Percentiles rank a stretch among this genome's conserved stretches.
Conservation (phyloP, 2,888 invertebrate species). For the Tinea pellionella region DNA sequence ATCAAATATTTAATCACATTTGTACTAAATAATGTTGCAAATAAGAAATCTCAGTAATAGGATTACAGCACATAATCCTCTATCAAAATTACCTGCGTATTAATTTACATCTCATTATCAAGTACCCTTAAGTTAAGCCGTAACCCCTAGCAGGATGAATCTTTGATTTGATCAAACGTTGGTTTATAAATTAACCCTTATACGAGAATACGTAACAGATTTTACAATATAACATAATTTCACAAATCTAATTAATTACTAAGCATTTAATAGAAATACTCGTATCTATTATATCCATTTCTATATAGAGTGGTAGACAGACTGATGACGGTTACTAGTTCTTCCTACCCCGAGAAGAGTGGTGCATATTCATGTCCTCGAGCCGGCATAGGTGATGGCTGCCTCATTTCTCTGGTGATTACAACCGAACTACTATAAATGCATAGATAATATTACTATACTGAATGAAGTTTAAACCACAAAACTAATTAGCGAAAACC, state of each 20-base stretch:
- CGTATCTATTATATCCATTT: no score
- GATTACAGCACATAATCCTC: constrained; percentile 34
- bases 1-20: not conserved
- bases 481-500: not conserved
- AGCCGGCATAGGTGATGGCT: no score
- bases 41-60: constrained; percentile 33
- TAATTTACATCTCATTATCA: constrained; percentile 44
- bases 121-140: not conserved
- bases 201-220: not conserved
- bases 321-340: no score
- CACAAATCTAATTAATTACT: constrained; percentile 1
- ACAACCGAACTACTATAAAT: no score
- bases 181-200: constrained; percentile 2
- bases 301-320: no score
- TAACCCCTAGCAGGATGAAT: not conserved
- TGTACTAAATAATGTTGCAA: not conserved
- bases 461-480: not conserved
- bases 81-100: constrained; percentile 38
- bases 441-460: not conserved
- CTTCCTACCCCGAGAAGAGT: no score
- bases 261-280: not conserved
- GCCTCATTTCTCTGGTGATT: no score
- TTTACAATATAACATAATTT: not conserved
- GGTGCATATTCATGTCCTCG: no score
- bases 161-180: constrained; percentile 12